These are phyloP conservation scores for Adoxophyes honmai DNA, from an alignment of 1,140 invertebrate genomes.

Conservation along the genomic window DNA sequence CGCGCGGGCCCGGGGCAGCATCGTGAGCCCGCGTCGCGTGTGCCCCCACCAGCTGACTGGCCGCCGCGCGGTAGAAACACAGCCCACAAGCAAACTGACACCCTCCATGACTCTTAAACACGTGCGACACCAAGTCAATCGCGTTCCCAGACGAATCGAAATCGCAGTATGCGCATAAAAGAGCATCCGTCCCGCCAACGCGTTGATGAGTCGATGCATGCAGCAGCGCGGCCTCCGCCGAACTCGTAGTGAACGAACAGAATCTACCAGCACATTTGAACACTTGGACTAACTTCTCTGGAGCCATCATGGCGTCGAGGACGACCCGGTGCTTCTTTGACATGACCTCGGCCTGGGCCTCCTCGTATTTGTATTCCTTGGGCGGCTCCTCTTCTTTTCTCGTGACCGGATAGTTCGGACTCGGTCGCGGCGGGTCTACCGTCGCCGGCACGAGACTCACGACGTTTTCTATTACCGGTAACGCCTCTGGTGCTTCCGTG, in stretches of 20 bases:
- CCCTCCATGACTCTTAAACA: constrained; percentile 52
- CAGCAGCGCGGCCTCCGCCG: constrained; percentile 49
- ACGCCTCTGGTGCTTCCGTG: constrained; percentile 18
- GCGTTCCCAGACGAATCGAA: constrained; percentile 51
- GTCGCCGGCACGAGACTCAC: constrained; percentile 39
- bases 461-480: constrained; percentile 57
- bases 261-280: constrained; percentile 64
- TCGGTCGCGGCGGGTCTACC: constrained; percentile 19
- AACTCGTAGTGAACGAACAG: constrained; percentile 60
- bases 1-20: not conserved
- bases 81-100: constrained; percentile 48
- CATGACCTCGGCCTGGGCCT: constrained; percentile 48
- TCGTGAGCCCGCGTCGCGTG: constrained; percentile 43
- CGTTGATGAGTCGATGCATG: constrained; percentile 56
- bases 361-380: constrained; percentile 50
- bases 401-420: constrained; percentile 17
- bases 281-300: constrained; percentile 47
- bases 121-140: constrained; percentile 64
- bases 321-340: constrained; percentile 53
- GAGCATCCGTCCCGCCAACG: constrained; percentile 48
- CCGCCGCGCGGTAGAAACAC: constrained; percentile 60
- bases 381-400: constrained; percentile 12
- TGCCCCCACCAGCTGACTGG: constrained; percentile 45
- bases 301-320: constrained; percentile 50
- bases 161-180: constrained; percentile 58